Evolutionary conservation across 2,888 invertebrate genomes (phyloP), one percentile per base, ranked within the genome.

Genomic region (Chromoteleia sp.): DNA sequence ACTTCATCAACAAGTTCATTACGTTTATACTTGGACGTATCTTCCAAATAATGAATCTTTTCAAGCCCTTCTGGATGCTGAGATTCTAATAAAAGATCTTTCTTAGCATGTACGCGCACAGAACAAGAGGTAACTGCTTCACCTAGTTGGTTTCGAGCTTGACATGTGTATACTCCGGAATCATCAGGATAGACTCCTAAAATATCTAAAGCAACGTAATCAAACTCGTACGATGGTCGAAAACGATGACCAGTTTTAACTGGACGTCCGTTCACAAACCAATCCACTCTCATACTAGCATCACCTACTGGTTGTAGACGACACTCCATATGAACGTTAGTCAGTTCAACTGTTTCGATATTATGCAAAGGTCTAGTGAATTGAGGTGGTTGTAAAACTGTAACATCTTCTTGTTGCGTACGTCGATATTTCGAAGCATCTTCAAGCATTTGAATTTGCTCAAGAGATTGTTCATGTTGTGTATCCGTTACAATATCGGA

Each of bases 101-200:
- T 97, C 90, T 97, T 97, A 14, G 97, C 97, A 86, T 97, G 96
- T 1, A 98, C 97, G 87, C 96, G 95, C 10, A 98, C 95, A 0
- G 97, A 97, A 88, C 98, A 97, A 0, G 97, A 97, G 2, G 98
- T 98, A 4, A 97, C 96, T 15, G 98, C 98, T 93, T 98, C 97
- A 1, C 99, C 99, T 25, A 98, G 94, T 88, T 96, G 96, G 91
- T 99, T 99, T 71, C 97, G 96, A 0, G 99, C 99, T 91, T 97
- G 96, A 88, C 98, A 98, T 8, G 98, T 98, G 91, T 99, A 99
- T 0, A 98, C 97, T 14, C 99, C 99, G 4, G 97, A 97, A 92
- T 99, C 99, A 87, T 96, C 97, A n/a, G 99, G 97, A 91, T 98
- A 99, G 19, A 98, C 98, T 88, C 98, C 98, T 17, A 99, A 93